Conservation (phyloP, 2,888 invertebrate genomes). For the Diarsia dahlii region DNA sequence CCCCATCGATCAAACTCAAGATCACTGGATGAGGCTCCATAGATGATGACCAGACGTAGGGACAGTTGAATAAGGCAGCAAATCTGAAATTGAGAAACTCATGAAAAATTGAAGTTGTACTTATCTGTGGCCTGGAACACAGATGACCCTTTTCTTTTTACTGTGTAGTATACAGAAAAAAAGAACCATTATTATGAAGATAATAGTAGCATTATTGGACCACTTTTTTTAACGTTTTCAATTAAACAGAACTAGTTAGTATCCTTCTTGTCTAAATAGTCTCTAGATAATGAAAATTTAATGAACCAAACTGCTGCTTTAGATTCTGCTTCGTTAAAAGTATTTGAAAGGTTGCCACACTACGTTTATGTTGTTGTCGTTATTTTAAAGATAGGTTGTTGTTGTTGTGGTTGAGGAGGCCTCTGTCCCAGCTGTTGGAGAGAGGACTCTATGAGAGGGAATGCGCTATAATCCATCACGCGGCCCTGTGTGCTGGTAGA, state of each 20-base stretch:
- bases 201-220: background rate
- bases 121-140: too few relatives aligned
- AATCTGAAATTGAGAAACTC: slow-evolving; percentile 45
- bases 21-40: slow-evolving; percentile 71
- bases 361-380: too few relatives aligned
- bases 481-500: too few relatives aligned
- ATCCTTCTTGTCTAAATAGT: background rate
- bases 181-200: background rate
- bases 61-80: slow-evolving; percentile 65
- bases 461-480: too few relatives aligned
- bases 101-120: background rate
- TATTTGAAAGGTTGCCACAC: background rate
- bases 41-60: slow-evolving; percentile 72
- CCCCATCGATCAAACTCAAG: slow-evolving; percentile 71
- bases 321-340: background rate
- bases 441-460: too few relatives aligned
- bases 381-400: too few relatives aligned
- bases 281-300: background rate
- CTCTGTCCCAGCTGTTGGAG: too few relatives aligned
- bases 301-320: background rate
- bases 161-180: background rate
- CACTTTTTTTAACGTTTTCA: background rate
- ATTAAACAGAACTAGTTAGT: too few relatives aligned
- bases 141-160: background rate
- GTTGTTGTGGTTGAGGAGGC: too few relatives aligned